These are phyloP conservation scores for Eulemur coronatus DNA, from an alignment of 2,797 vertebrate genomes.

Conservation along the genomic window DNA sequence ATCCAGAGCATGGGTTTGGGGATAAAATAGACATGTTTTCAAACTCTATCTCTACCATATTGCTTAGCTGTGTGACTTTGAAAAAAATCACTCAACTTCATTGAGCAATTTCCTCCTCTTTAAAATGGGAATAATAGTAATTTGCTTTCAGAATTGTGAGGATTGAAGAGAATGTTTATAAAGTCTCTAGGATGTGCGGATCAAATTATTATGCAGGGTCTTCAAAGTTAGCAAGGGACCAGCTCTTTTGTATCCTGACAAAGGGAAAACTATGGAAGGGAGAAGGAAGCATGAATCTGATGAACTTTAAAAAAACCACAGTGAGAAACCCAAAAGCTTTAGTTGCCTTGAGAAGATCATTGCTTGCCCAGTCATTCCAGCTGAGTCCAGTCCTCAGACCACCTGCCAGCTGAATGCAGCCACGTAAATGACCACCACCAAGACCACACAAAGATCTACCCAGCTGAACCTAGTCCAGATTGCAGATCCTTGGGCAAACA, in stretches of 20 bases:
- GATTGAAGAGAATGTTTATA: neutral
- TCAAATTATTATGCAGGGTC: neutral
- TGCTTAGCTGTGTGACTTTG: neutral
- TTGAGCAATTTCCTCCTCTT: neutral
- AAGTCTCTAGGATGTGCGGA: neutral
- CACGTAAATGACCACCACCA: neutral
- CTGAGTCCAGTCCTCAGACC: neutral
- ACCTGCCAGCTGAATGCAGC: neutral
- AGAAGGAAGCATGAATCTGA: neutral
- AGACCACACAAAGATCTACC: neutral
- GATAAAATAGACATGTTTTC: neutral
- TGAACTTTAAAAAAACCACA: neutral
- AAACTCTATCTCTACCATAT: neutral
- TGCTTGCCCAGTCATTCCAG: neutral
- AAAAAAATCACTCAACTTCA: neutral
- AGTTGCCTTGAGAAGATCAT: neutral
- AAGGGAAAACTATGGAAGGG: neutral
- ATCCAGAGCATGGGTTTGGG: neutral
- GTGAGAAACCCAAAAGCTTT: neutral
- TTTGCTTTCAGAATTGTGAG: constrained; percentile 29
- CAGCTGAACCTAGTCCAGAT: neutral
- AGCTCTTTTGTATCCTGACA: neutral
- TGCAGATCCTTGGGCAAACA: neutral
- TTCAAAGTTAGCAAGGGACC: neutral
- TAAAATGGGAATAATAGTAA: constrained; percentile 15